Evolutionary conservation across 1,140 invertebrate species (phyloP).

Genomic region (Cyclina sinensis): DNA sequence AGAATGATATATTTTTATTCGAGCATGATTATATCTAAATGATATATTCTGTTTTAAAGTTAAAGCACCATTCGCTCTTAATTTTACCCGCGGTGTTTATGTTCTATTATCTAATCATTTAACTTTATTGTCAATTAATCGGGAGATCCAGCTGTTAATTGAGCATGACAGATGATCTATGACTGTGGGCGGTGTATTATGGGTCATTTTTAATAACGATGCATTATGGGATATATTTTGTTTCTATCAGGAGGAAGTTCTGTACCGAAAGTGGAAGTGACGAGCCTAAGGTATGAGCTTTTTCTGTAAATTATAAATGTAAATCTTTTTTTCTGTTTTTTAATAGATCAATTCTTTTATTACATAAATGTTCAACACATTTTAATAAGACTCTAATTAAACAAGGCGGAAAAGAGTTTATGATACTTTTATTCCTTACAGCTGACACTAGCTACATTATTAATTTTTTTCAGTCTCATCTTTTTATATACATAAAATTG

Average conservation of each 20-base stretch:
- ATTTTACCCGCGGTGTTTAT: background rate
- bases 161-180: background rate
- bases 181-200: background rate
- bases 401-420: too few species aligned
- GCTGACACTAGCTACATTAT: too few species aligned
- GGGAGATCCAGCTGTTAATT: conserved; percentile 28
- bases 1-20: too few species aligned
- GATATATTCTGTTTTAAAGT: background rate
- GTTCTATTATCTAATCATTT: background rate
- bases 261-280: background rate
- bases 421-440: too few species aligned
- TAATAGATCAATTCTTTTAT: too few species aligned
- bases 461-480: too few species aligned
- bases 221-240: background rate
- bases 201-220: background rate
- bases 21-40: too few species aligned
- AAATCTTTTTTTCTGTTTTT: too few species aligned
- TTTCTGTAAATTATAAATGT: background rate
- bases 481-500: too few species aligned
- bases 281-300: background rate
- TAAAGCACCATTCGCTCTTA: too few species aligned
- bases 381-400: too few species aligned
- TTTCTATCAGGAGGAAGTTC: background rate
- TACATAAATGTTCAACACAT: too few species aligned
- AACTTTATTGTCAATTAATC: conserved; percentile 8